These are phyloP conservation scores for Ctenomys sociabilis DNA, from an alignment of 2,113 vertebrate genomes.

Conservation along the genomic window DNA sequence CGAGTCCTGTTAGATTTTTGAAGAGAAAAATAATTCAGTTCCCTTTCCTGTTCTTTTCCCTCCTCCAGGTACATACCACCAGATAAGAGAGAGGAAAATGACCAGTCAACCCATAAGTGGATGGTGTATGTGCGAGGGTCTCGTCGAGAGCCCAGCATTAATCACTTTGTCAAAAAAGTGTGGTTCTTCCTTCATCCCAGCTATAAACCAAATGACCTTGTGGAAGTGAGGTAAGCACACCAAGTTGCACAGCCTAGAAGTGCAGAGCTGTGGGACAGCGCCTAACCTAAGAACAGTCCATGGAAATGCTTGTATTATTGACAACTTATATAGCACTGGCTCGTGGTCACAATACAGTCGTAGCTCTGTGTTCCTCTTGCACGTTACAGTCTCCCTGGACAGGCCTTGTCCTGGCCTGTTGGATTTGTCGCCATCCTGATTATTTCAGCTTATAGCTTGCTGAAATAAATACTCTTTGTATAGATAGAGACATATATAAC, in stretches of 20 bases:
- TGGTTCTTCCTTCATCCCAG: constrained; percentile 99
- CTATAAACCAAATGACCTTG: constrained; percentile 99
- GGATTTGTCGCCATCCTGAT: not conserved
- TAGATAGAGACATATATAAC: not conserved
- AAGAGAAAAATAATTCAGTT: not conserved
- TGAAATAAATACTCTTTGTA: not conserved
- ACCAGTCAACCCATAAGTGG: constrained; percentile 99
- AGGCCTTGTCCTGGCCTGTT: not conserved
- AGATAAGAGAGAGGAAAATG: constrained; percentile 98
- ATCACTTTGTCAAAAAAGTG: constrained; percentile 99
- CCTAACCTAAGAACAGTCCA: not conserved
- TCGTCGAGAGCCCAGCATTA: constrained; percentile 95
- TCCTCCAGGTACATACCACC: constrained; percentile 95
- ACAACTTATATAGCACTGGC: not conserved
- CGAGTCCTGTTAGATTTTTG: not conserved
- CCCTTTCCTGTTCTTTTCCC: not conserved
- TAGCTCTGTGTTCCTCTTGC: not conserved
- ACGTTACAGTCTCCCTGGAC: not conserved
- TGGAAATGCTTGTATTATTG: not conserved
- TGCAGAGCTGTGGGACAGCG: not conserved
- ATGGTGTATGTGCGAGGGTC: constrained; percentile 99
- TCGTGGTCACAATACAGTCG: not conserved
- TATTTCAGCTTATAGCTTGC: not conserved
- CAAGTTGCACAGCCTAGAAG: not conserved
- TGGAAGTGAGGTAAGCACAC: constrained; percentile 94